Percentiles rank a stretch among this genome's conserved stretches.
These are phyloP conservation scores for Nomada fucata DNA, from an alignment of 2,888 invertebrate species.

Conservation along the genomic window DNA sequence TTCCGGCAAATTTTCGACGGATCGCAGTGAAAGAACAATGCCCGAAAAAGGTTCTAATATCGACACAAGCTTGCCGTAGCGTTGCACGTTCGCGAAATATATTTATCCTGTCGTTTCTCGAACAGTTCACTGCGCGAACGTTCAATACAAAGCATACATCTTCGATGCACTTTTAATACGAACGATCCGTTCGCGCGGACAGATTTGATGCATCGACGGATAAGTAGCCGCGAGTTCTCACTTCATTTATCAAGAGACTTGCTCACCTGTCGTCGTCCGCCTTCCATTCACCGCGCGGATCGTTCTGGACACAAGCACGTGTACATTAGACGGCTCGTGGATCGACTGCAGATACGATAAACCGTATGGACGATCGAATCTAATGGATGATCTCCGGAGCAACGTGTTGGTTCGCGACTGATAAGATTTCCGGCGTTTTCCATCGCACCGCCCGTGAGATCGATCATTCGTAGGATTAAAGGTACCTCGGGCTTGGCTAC, in stretches of 20 bases:
- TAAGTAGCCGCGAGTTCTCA: constrained; percentile 78
- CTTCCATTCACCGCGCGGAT: constrained; percentile 57
- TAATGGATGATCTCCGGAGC: constrained; percentile 66
- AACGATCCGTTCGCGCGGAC: constrained; percentile 62
- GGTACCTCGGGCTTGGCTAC: not conserved
- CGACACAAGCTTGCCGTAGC: not conserved
- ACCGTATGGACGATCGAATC: constrained; percentile 54
- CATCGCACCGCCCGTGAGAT: constrained; percentile 44
- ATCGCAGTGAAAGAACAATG: not conserved
- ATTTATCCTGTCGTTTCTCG: constrained; percentile 16
- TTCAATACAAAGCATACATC: constrained; percentile 52
- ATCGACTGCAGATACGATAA: constrained; percentile 34
- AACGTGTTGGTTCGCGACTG: constrained; percentile 55
- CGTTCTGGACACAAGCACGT: constrained; percentile 33
- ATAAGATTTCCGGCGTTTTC: constrained; percentile 64
- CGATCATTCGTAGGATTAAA: constrained; percentile 47
- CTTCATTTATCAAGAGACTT: constrained; percentile 77
- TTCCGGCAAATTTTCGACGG: not conserved
- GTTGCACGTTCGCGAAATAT: constrained; percentile 1
- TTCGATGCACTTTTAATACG: constrained; percentile 67
- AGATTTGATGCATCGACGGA: constrained; percentile 78
- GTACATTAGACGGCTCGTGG: constrained; percentile 63
- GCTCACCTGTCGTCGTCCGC: constrained; percentile 74
- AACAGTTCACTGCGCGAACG: not conserved
- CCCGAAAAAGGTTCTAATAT: not conserved